These are phyloP conservation scores for Bhutanitis thaidina DNA, from an alignment of 2,888 invertebrate species.

Conservation along the genomic window DNA sequence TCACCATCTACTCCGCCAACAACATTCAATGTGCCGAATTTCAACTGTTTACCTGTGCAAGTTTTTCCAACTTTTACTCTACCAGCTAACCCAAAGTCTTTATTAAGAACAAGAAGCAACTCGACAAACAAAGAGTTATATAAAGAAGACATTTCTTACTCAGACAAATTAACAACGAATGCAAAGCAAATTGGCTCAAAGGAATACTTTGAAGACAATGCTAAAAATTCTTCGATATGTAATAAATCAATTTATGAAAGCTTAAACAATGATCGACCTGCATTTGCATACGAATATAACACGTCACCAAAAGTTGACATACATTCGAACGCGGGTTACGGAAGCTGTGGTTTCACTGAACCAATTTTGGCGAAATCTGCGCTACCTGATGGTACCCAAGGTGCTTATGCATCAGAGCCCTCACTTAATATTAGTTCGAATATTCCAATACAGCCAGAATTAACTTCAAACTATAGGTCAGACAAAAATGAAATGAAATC, in stretches of 20 bases:
- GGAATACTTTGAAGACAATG: conserved; percentile 28
- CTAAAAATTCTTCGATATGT: conserved; percentile 36
- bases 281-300: conserved; percentile 45
- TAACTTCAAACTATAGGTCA: conserved; percentile 19
- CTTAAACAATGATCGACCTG: conserved; percentile 35
- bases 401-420: background rate
- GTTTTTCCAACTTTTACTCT: conserved; percentile 83
- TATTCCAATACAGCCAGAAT: conserved; percentile 12
- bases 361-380: conserved; percentile 18
- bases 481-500: conserved; percentile 4
- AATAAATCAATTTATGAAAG: conserved; percentile 42
- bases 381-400: background rate
- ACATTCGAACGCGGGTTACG: conserved; percentile 35
- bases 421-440: background rate
- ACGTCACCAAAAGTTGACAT: conserved; percentile 29
- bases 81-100: conserved; percentile 83
- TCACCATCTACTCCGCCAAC: conserved; percentile 71
- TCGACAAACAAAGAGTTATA: conserved; percentile 46
- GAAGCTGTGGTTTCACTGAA: conserved; percentile 34
- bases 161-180: conserved; percentile 28
- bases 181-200: conserved; percentile 21
- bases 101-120: conserved; percentile 65
- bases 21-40: conserved; percentile 61
- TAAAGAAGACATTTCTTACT: conserved; percentile 30
- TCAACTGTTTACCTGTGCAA: conserved; percentile 71